Percentiles rank a stretch among this genome's conserved stretches.
phyloP scores from a whole-genome alignment of 2,888 invertebrate genomes.

The Pseudoips prasinana region DNA sequence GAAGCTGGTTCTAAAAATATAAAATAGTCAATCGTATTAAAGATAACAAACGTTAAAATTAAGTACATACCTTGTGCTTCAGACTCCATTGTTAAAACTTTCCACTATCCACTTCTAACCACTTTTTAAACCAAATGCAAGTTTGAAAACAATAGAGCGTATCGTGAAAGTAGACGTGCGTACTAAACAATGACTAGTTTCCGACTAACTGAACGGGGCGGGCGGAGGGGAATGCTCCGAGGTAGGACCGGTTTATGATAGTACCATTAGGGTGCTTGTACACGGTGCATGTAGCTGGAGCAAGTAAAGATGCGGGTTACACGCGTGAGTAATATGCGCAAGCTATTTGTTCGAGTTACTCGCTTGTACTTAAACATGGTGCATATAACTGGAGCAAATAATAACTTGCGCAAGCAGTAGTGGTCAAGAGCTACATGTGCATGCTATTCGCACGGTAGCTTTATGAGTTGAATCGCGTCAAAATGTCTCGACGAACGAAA shows the following conservation, averaged over 20 bases:
- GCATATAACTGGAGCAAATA: too few relatives aligned
- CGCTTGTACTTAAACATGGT: too few relatives aligned
- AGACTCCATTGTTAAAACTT: not conserved
- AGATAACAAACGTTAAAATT: not conserved
- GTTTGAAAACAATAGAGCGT: not conserved
- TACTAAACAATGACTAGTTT: conserved; percentile 1
- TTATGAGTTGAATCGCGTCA: too few relatives aligned
- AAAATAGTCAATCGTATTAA: not conserved
- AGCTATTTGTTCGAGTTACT: too few relatives aligned
- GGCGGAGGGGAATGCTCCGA: not conserved
- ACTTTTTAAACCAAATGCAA: not conserved
- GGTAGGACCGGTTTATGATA: not conserved
- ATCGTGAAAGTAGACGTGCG: not conserved
- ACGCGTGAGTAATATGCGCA: too few relatives aligned
- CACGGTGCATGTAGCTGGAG: too few relatives aligned
- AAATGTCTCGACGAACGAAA: too few relatives aligned
- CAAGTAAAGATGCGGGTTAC: too few relatives aligned
- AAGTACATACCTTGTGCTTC: not conserved
- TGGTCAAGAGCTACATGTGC: too few relatives aligned
- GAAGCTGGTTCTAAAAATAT: not conserved
- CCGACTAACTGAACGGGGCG: not conserved
- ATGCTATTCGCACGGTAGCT: too few relatives aligned
- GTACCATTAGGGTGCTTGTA: too few relatives aligned
- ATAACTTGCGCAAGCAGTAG: too few relatives aligned
- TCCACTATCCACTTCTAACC: not conserved